Evolutionary conservation across 2,888 invertebrate genomes (phyloP), one percentile per base, ranked within the genome.

Genomic region (Lepidocyrtinus sp.): DNA sequence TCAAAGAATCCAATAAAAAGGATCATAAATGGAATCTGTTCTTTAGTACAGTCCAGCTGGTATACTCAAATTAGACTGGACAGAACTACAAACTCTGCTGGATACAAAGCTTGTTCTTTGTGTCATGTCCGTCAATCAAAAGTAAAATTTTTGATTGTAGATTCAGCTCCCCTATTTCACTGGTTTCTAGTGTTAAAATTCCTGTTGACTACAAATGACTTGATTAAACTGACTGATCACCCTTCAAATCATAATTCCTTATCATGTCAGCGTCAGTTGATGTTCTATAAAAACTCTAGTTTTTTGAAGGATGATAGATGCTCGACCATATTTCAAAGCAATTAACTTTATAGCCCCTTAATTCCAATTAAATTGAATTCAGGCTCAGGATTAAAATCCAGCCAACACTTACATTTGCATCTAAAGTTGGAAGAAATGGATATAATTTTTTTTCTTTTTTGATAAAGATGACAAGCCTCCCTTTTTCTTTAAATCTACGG

Each of bases 131-230:
- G 64, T 76, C 75, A 76, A 76, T 76, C 64, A 63, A 36, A 36
- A n/a, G 55, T 45, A 36, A 63, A 64, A 36, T 9, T 69, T 1
- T 36, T 7, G 12, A 36, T 36, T 36, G 36, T 36, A 36, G 12
- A 12, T n/a, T n/a, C n/a, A n/a, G n/a, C n/a, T n/a, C n/a, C n/a
- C n/a, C n/a, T n/a, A n/a, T n/a, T n/a, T n/a, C n/a, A n/a, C n/a
- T n/a, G n/a, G n/a, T n/a, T n/a, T n/a, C n/a, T n/a, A n/a, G n/a
- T n/a, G n/a, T n/a, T n/a, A 36, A 36, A 36, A 36, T 36, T 36
- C n/a, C n/a, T 70, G 76, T 50, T 70, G 65, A 62, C 70, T 77
- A 77, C 77, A 77, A 77, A 77, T 77, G 77, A 71, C 70, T 71
- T 71, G 77, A 77, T 77, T 77, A 77, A 36, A 55, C 36, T 76